Evolutionary conservation across 30 jellyfish, hydroid and myxozoan species (phyloP).

Genomic region (Aurelia sp.): DNA sequence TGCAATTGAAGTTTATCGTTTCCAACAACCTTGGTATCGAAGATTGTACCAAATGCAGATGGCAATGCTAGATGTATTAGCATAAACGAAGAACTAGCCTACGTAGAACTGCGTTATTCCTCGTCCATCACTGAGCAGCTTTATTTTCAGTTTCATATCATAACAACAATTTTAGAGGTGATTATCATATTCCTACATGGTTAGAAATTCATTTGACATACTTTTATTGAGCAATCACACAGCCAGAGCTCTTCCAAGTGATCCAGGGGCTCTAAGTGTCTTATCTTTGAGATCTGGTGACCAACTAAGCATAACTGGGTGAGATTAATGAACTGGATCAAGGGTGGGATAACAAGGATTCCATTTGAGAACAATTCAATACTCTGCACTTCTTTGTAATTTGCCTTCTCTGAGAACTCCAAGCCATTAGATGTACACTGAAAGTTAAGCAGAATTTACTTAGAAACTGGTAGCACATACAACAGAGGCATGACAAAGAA

Average conservation of each 20-base stretch:
- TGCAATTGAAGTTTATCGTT: too few species aligned
- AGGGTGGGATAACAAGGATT: slow-evolving; percentile 65
- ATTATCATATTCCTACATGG: too few species aligned
- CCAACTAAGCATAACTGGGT: slow-evolving; percentile 72
- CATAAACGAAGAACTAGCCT: too few species aligned
- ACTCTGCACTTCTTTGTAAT: slow-evolving; percentile 31
- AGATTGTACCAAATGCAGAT: too few species aligned
- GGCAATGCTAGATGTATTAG: too few species aligned
- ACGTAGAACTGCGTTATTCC: too few species aligned
- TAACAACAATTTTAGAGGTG: too few species aligned
- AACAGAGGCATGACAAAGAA: too few species aligned
- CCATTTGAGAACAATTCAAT: slow-evolving; percentile 77
- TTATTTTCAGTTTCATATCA: too few species aligned
- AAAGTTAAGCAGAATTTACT: not conserved
- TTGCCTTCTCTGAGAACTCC: slow-evolving; percentile 65
- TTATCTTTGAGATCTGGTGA: slow-evolving; percentile 63
- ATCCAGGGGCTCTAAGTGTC: slow-evolving; percentile 39
- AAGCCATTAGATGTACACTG: slow-evolving; percentile 90
- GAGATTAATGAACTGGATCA: slow-evolving; percentile 51
- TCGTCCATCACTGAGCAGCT: too few species aligned
- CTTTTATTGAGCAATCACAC: slow-evolving; percentile 83
- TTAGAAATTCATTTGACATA: not conserved
- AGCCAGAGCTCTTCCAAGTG: slow-evolving; percentile 90
- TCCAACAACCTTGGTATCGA: too few species aligned
- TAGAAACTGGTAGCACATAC: too few species aligned